Evolutionary conservation across 2,888 invertebrate species (phyloP), one percentile per base, ranked within the genome.

Genomic region (Palloptera scutellata): DNA sequence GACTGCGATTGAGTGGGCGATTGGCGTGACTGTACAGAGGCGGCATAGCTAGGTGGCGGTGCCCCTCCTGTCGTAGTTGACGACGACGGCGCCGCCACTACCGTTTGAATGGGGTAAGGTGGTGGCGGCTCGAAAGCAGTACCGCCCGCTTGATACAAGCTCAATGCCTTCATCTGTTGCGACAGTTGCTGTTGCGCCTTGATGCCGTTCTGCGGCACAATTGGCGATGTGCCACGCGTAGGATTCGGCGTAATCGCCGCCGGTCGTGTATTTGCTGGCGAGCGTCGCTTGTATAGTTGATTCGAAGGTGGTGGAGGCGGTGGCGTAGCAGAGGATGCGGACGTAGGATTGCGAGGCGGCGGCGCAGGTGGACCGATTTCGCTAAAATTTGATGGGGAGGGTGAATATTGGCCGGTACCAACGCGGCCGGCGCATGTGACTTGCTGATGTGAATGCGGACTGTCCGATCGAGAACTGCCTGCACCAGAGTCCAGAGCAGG

Each of bases 401-500:
- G 89, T 63, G 87, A 88, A 74, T 84, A 85, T 74, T 83, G 85
- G 11, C 85, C 84, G 30, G 82, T 83, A 75, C 83, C 83, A 55
- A 81, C 79, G 11, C 84, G 80, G 74, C 87, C 86, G 76, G 87
- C 87, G 74, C 83, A 81, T 62, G 82, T 81, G 61, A 92, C 86
- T 77, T 91, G 91, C 76, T 91, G 91, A 79, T 92, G 88, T 57
- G 87, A 86, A 73, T 95, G 90, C 15, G 95, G 95, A 83, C 94
- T 95, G 81, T 96, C 96, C 8, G 96, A 96, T 64, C 95, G 88
- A 55, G 94, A 94, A 80, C 94, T 94, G 60, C 94, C 94, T 13
- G 94, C 94, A 17, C 94, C 95, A 64, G 93, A 94, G 81, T 95
- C 95, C 69, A 95, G 86, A 19, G 94, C 94, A 10, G 96, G 95